Conservation (phyloP, 2,888 invertebrate species). For the Baccha elongata region DNA sequence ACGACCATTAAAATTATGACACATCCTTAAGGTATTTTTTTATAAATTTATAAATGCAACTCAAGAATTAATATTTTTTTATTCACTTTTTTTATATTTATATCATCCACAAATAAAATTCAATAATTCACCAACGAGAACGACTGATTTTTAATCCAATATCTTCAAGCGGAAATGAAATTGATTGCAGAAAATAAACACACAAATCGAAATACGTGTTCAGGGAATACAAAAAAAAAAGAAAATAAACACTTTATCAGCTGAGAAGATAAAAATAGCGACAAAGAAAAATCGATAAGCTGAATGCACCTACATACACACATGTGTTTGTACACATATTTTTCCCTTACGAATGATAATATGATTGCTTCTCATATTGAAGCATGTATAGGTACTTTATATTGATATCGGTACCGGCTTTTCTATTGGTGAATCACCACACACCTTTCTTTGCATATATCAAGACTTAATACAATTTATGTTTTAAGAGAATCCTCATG, state of each 20-base stretch:
- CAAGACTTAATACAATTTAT: neutral
- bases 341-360: too few relatives aligned
- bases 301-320: neutral
- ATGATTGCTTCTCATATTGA: neutral
- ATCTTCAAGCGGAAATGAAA: constrained; percentile 41
- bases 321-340: neutral
- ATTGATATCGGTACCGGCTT: neutral
- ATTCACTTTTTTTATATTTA: too few relatives aligned
- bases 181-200: constrained; percentile 53
- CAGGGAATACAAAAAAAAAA: constrained; percentile 7
- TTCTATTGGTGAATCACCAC: too few relatives aligned
- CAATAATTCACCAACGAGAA: constrained; percentile 9
- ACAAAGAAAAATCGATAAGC: constrained; percentile 55
- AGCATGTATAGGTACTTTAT: neutral
- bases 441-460: neutral
- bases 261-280: constrained; percentile 45
- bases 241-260: constrained; percentile 19
- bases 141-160: constrained; percentile 39
- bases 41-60: neutral
- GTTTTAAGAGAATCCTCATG: too few relatives aligned
- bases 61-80: neutral
- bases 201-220: constrained; percentile 2
- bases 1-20: neutral
- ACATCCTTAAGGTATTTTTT: neutral
- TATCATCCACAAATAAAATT: constrained; percentile 7